Evolutionary conservation across 2,888 invertebrate species (phyloP).

Genomic region (Eupithecia insigniata): DNA sequence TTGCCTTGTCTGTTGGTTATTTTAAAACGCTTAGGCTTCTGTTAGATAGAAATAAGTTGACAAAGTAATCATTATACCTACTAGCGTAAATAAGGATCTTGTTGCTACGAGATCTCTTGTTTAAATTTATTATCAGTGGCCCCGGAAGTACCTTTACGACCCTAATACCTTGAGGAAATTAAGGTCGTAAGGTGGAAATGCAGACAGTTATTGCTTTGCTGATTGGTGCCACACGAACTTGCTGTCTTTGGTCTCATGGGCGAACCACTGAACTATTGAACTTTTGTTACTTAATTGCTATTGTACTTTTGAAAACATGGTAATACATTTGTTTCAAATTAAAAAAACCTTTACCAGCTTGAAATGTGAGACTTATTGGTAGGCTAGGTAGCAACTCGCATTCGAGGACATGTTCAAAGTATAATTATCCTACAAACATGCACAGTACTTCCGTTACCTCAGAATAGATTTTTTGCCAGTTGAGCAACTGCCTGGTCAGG

Average conservation of each 20-base stretch:
- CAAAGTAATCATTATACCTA: background rate
- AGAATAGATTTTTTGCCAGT: background rate
- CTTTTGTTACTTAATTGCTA: background rate
- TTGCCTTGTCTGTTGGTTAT: slow-evolving; percentile 56
- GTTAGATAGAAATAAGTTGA: slow-evolving; percentile 19
- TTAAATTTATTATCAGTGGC: slow-evolving; percentile 21
- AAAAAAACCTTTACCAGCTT: background rate
- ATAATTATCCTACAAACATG: too few species aligned
- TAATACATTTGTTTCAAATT: background rate
- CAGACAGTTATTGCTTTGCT: slow-evolving; percentile 3
- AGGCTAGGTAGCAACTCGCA: too few species aligned
- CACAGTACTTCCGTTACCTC: background rate
- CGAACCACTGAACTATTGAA: background rate
- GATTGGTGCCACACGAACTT: background rate
- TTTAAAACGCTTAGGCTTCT: slow-evolving; percentile 37
- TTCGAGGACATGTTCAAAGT: background rate
- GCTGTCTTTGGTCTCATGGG: background rate
- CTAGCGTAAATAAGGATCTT: slow-evolving; percentile 3
- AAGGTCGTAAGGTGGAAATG: slow-evolving; percentile 12
- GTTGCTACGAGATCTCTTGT: slow-evolving; percentile 30
- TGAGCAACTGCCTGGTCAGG: background rate
- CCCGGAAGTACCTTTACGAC: background rate
- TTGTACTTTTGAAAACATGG: background rate
- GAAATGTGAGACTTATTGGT: too few species aligned
- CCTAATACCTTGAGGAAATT: slow-evolving; percentile 11